Base-by-base conservation (phyloP, 2,888 invertebrate genomes). In the Deroplatys truncata region DNA sequence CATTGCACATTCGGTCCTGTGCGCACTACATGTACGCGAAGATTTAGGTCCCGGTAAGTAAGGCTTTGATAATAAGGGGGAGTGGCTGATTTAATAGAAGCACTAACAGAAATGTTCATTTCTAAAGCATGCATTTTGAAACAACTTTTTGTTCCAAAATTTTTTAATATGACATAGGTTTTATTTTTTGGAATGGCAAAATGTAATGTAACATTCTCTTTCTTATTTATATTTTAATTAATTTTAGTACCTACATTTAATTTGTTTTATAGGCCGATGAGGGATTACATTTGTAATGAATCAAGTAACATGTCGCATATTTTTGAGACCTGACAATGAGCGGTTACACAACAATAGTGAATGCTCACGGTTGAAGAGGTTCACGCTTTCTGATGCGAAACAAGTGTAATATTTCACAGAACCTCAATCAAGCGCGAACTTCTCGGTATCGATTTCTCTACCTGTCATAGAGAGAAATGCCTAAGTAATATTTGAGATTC, bases 1-100 rank as follows among this genome's bases (percentile, higher is more conserved):
- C 94, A 97, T 99, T 92, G 99, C 99, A 92, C 99, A 99, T 95
- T 98, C 98, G 94, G 96, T 98, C 92, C 95, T 99, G 92, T 98
- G 98, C 95, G 98, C 99, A 93, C 95, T 99, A 92, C 97, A 98
- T 92, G 98, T 99, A 91, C 96, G 98, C 93, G 99, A 99, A 94
- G 99, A 99, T 95, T 95, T 98, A 93, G 98, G 98, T 92, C 95
- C 96, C 93, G 98, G 98, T 97, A 94, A 95, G 96, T 94, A 82
- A 72, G 56, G 2, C 20, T 28, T 28, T 28, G 31, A 84, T 84
- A 5, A 28, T 35, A 72, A 72, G 56, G 56, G 20, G 31, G 31
- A 88, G 49, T 72, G 56, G 29, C 84, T 88, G n/a, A 82, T 86
- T 15, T 1, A 49, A 1, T 35, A 43, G 13, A 35, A 13, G 5